Evolutionary conservation across 2,888 invertebrate species (phyloP).

Genomic region (Volucella inflata): DNA sequence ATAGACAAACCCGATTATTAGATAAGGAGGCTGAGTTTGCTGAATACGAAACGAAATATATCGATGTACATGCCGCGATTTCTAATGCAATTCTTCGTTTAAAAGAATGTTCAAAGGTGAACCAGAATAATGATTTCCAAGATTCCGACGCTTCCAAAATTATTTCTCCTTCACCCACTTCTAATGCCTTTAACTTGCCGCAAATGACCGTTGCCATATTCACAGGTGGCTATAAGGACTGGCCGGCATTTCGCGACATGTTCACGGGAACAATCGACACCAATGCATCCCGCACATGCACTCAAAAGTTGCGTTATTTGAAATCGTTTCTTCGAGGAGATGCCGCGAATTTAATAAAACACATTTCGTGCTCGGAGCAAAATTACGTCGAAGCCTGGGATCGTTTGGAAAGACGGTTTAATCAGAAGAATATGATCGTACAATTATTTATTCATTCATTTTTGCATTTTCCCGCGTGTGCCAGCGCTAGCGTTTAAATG

Average conservation of each 20-base stretch:
- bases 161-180: background rate
- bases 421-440: too few relatives aligned
- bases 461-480: too few relatives aligned
- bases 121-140: background rate
- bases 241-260: slow-evolving; percentile 65
- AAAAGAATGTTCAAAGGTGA: too few relatives aligned
- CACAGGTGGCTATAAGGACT: slow-evolving; percentile 61
- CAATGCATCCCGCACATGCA: slow-evolving; percentile 44
- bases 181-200: slow-evolving; percentile 34
- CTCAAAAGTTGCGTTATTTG: slow-evolving; percentile 64
- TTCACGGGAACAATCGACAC: slow-evolving; percentile 55
- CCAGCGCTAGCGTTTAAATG: too few relatives aligned
- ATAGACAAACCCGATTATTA: slow-evolving; percentile 10
- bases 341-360: too few relatives aligned
- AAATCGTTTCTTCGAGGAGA: slow-evolving; percentile 42
- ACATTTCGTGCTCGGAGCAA: too few relatives aligned
- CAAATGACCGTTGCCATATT: slow-evolving; percentile 57
- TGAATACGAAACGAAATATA: slow-evolving; percentile 50
- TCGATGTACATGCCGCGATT: slow-evolving; percentile 1
- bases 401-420: too few relatives aligned
- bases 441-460: too few relatives aligned
- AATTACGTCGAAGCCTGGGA: too few relatives aligned
- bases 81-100: slow-evolving; percentile 3
- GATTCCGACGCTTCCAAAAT: background rate
- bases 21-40: slow-evolving; percentile 29